Percentiles rank a stretch among this genome's conserved stretches.
Conservation (phyloP, 2,888 invertebrate species). For the Dugesia japonica region DNA sequence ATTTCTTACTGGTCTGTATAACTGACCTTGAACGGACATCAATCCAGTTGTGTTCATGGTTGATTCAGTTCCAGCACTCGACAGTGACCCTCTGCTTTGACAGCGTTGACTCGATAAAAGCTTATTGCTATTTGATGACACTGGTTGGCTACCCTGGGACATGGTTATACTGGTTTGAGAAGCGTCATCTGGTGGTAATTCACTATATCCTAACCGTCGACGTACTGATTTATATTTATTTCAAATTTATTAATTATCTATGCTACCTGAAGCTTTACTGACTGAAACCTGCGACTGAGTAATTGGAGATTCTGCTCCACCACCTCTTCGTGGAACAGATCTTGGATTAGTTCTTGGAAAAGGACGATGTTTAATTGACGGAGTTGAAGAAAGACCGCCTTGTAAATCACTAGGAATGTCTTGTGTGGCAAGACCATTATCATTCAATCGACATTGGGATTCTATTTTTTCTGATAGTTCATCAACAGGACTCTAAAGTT, state of each 20-base stretch:
- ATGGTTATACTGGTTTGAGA: background rate
- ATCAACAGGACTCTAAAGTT: background rate
- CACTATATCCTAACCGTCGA: background rate
- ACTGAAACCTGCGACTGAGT: constrained; percentile 1
- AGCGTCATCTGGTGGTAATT: background rate
- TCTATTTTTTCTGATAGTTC: background rate
- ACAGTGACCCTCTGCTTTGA: constrained; percentile 24
- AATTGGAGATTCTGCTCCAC: constrained; percentile 1
- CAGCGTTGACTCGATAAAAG: background rate
- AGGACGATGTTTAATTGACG: constrained; percentile 11
- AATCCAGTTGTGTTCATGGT: background rate
- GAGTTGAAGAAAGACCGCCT: background rate
- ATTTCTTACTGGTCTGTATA: background rate
- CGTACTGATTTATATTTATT: background rate
- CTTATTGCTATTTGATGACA: background rate
- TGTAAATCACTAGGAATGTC: background rate
- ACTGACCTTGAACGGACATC: background rate
- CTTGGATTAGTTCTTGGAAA: constrained; percentile 10
- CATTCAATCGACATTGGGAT: background rate
- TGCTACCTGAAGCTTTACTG: background rate
- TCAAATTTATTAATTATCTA: background rate
- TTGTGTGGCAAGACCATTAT: constrained; percentile 10
- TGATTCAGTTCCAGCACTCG: constrained; percentile 25
- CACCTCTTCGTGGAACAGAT: background rate
- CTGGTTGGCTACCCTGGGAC: background rate